Evolutionary conservation across 2,888 invertebrate genomes (phyloP), one percentile per base, ranked within the genome.

Genomic region (Leptinotarsa juncta): DNA sequence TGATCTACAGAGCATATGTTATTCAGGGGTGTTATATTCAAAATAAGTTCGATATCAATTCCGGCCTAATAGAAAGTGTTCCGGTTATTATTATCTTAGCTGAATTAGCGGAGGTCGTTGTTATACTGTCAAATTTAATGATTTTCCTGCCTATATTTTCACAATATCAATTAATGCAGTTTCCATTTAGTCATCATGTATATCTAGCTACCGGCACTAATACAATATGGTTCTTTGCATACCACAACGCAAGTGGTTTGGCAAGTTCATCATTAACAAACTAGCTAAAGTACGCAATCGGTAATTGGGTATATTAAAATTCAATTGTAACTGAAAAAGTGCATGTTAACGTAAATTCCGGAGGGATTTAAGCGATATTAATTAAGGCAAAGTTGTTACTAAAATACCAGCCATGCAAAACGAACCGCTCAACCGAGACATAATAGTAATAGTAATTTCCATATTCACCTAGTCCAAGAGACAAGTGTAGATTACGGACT

Each of bases 271-370:
- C 57, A 20, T 20, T 20, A 57, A 14, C 12, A 57, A 57, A 57
- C 15, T 14, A 57, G 57, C 20, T 3, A 23, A 4, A 14, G 15
- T 57, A 57, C 57, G 42, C n/a, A 62, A 62, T n/a, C 62, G n/a
- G 42, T 62, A 62, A 62, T 62, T 62, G 62, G n/a, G 0, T 62
- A 16, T n/a, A 62, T 62, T 62, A 62, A 62, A 62, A 62, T 62
- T 62, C 62, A 62, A 42, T 62, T 42, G 62, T 42, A 62, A 62
- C 62, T 32, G 62, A 62, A 62, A 62, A 62, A 60, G 4, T 32
- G 42, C 42, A 62, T 42, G 62, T 62, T 62, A 32, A 62, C 16
- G 62, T 26, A 10, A n/a, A 62, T n/a, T n/a, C 5, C n/a, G 4
- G 16, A 42, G n/a, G 2, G n/a, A 42, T 42, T 62, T 42, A 42